These are phyloP conservation scores for Clitarchus hookeri DNA, from an alignment of 2,888 invertebrate species.

Conservation along the genomic window DNA sequence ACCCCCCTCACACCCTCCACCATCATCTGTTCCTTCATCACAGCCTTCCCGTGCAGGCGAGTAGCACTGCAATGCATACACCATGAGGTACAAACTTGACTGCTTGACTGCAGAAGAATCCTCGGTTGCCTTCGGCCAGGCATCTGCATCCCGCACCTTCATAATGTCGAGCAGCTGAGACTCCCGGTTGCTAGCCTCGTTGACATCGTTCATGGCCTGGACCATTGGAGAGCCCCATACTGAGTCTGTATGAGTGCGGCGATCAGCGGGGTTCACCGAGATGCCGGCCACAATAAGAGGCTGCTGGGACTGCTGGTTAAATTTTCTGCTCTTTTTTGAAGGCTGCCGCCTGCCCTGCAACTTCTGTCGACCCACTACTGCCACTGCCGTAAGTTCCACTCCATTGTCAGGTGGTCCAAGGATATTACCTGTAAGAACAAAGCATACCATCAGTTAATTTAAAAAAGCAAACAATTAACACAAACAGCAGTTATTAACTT, in stretches of 20 bases:
- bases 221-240: conserved; percentile 55
- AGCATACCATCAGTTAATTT: neutral
- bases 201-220: conserved; percentile 78
- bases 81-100: conserved; percentile 61
- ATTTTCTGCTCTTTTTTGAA: conserved; percentile 21
- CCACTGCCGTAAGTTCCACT: conserved; percentile 55
- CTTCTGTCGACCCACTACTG: conserved; percentile 54
- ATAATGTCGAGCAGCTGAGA: conserved; percentile 56
- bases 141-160: conserved; percentile 52
- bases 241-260: conserved; percentile 31
- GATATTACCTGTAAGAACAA: neutral
- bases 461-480: too few relatives aligned
- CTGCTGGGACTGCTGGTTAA: conserved; percentile 34
- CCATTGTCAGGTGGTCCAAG: conserved; percentile 9
- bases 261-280: conserved; percentile 34
- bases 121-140: conserved; percentile 15
- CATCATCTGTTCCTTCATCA: conserved; percentile 38
- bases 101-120: conserved; percentile 46
- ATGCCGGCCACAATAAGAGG: conserved; percentile 52
- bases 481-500: too few relatives aligned
- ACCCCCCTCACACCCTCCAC: conserved; percentile 33
- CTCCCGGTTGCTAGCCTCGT: conserved; percentile 64
- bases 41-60: conserved; percentile 34
- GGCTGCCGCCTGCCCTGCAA: conserved; percentile 26
- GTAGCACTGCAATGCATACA: conserved; percentile 72